Percentiles rank a stretch among this genome's conserved stretches.
Conservation (phyloP, 2,797 vertebrate species). For the Discoglossus pictus region DNA sequence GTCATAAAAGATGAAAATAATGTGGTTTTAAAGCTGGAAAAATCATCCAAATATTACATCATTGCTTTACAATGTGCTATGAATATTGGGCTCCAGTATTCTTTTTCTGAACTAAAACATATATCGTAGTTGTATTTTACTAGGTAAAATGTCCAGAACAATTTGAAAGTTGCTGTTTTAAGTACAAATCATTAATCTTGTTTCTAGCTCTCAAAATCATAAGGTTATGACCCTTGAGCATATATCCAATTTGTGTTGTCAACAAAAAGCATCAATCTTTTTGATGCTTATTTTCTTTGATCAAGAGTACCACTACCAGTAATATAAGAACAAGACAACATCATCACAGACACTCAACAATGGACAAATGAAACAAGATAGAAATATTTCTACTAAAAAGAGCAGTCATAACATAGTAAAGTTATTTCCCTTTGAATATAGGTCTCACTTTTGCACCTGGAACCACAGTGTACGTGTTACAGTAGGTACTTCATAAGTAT, state of each 20-base stretch:
- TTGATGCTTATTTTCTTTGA: conserved; percentile 29
- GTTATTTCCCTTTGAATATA: conserved; percentile 6
- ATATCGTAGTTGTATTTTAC: too few relatives aligned
- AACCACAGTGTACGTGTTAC: neutral
- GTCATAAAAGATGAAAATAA: too few relatives aligned
- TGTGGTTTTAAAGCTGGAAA: too few relatives aligned
- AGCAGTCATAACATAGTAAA: neutral
- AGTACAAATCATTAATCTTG: too few relatives aligned
- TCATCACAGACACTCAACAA: neutral
- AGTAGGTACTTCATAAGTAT: too few relatives aligned
- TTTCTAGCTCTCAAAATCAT: too few relatives aligned
- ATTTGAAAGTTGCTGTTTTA: too few relatives aligned
- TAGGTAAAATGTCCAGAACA: too few relatives aligned
- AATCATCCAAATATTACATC: too few relatives aligned
- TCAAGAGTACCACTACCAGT: conserved; percentile 18
- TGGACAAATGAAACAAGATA: conserved; percentile 8
- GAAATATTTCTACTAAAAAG: conserved; percentile 13
- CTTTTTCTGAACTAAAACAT: too few relatives aligned
- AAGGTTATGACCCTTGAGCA: neutral
- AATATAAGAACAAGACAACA: conserved; percentile 5
- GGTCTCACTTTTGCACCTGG: conserved; percentile 19
- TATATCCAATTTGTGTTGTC: conserved; percentile 2
- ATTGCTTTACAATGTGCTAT: too few relatives aligned
- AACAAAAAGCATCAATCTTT: conserved; percentile 6
- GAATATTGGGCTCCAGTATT: too few relatives aligned